phyloP scores from a whole-genome alignment of 30 jellyfish, hydroid and myxozoan species.

The Pelagia noctiluca region DNA sequence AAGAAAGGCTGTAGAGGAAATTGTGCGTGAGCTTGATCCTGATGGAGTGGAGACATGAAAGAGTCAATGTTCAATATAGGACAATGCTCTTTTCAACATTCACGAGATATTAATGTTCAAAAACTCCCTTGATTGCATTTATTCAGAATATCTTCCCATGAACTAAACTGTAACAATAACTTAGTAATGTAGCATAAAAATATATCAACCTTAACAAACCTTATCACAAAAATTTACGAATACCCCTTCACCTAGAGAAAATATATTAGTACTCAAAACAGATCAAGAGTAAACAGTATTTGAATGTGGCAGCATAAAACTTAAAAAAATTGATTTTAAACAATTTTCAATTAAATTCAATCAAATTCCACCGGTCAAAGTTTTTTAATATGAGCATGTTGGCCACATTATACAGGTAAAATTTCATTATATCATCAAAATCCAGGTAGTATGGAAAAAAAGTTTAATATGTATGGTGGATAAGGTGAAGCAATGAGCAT shows the following conservation, averaged over 20 bases:
- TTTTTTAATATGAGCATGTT: too few species aligned
- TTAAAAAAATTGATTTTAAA: too few species aligned
- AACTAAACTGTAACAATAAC: background rate
- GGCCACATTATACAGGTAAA: too few species aligned
- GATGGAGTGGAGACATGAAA: constrained; percentile 15
- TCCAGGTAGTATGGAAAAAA: too few species aligned
- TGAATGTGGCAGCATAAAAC: too few species aligned
- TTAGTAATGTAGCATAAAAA: background rate
- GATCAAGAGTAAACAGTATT: background rate
- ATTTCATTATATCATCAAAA: too few species aligned
- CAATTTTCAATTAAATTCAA: too few species aligned
- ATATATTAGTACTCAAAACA: background rate
- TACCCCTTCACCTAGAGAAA: background rate
- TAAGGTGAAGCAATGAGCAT: too few species aligned
- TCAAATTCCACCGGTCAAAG: too few species aligned
- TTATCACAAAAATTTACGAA: background rate
- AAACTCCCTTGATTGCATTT: background rate
- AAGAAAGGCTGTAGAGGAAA: constrained; percentile 30
- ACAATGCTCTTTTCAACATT: background rate
- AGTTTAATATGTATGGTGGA: too few species aligned
- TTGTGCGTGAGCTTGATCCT: constrained; percentile 10
- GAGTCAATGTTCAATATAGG: constrained; percentile 11
- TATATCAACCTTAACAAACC: background rate
- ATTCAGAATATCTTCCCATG: background rate
- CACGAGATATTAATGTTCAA: background rate